Base-by-base conservation (phyloP, 2,113 vertebrate genomes). In the Delphinus delphis region DNA sequence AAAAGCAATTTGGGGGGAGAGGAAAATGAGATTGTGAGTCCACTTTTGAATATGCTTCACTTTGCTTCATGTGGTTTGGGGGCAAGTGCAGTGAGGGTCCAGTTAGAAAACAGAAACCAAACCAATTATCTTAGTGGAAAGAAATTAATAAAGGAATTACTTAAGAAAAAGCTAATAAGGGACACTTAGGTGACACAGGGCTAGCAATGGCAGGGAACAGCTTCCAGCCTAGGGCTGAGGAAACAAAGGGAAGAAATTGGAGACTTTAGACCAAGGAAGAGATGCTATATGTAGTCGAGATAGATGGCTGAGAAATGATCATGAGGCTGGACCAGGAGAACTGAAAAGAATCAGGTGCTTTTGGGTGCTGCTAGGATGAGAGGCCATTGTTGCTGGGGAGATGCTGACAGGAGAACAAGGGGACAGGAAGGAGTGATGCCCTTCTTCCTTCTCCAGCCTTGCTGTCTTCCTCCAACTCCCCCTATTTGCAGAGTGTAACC, bases 71-170 rank as follows among this genome's bases (percentile, higher is more conserved):
- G 21, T 53, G 28, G 14, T 58, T 96, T 18, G 3, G 47, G 8
- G 62, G 36, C n/a, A 80, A 31, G 26, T 25, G 5, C 67, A 23
- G 31, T 77, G 86, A 93, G 9, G 15, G 36, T 53, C n/a, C 23
- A 63, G 62, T 85, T 44, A 80, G 79, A 90, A 85, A 85, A 60
- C 23, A 85, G 31, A 47, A 79, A 58, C n/a, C 53, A 73, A 67
- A 38, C 18, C 44, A 80, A 44, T 36, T 71, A 71, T 65, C 71
- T 71, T 44, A 58, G 36, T 63, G 71, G 53, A 36, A 91, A 71
- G 36, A 82, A 82, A 53, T 68, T 13, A 88, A 70, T 36, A 33
- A 38, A 91, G 53, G 58, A 33, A 60, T 76, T 55, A 68, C 33
- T 76, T 60, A 81, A 20, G 67, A 73, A 55, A 47, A 87, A 85